Evolutionary conservation across 1,140 invertebrate species (phyloP).

Genomic region (Meloidogyne hapla): DNA sequence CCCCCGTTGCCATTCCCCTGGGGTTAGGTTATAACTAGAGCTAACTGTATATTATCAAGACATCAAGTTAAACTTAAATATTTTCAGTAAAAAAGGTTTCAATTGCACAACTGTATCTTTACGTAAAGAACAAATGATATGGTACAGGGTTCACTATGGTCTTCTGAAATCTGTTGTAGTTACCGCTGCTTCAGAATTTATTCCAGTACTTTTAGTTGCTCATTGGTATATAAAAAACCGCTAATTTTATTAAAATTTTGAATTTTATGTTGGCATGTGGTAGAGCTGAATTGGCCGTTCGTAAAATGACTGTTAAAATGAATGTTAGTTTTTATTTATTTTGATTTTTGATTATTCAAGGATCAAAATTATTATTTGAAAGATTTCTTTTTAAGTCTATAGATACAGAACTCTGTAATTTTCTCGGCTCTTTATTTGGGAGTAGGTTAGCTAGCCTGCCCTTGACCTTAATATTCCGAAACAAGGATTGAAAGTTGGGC

Average conservation of each 20-base stretch:
- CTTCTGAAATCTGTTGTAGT: constrained; percentile 23
- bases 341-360: not conserved
- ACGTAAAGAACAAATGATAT: constrained; percentile 12
- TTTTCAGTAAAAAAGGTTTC: constrained; percentile 21
- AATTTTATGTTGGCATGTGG: constrained; percentile 21
- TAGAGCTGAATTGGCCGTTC: not conserved
- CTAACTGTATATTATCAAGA: no score
- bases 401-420: no score
- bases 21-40: no score
- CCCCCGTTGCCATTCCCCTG: no score
- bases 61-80: not conserved
- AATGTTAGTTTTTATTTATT: not conserved
- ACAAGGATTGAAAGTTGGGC: no score
- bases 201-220: constrained; percentile 19
- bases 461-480: no score
- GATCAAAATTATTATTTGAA: no score
- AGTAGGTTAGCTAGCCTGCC: no score
- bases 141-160: constrained; percentile 29
- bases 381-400: no score
- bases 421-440: no score
- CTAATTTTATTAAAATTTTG: not conserved
- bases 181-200: constrained; percentile 17
- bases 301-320: constrained; percentile 14
- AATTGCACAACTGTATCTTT: not conserved
- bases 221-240: constrained; percentile 5